These are phyloP conservation scores for Fragum sueziense DNA, from an alignment of 2,888 invertebrate genomes.

Conservation along the genomic window DNA sequence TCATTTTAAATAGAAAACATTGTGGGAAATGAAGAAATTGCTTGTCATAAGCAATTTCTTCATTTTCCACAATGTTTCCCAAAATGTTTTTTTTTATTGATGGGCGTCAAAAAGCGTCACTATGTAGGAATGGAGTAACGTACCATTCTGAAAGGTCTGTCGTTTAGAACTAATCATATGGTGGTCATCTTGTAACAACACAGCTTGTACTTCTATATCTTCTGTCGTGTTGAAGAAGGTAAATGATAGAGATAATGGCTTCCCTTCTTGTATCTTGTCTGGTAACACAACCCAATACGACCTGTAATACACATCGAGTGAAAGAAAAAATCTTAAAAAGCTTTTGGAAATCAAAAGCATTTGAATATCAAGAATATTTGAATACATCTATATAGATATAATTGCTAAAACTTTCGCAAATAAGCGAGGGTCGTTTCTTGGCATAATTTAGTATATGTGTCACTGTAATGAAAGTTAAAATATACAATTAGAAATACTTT, in stretches of 20 bases:
- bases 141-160: conserved; percentile 46
- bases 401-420: too few species aligned
- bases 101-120: too few species aligned
- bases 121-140: not conserved
- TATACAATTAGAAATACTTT: too few species aligned
- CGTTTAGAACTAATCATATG: conserved; percentile 26
- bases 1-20: not conserved
- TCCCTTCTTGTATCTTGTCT: conserved; percentile 35
- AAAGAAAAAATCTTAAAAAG: too few species aligned
- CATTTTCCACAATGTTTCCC: not conserved
- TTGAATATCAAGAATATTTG: too few species aligned
- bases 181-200: conserved; percentile 47
- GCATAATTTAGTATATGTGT: too few species aligned
- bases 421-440: too few species aligned
- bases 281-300: conserved; percentile 57
- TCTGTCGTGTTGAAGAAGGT: conserved; percentile 51
- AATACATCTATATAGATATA: too few species aligned
- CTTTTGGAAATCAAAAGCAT: too few species aligned
- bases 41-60: not conserved
- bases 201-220: conserved; percentile 45
- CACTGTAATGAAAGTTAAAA: too few species aligned
- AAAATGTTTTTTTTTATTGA: not conserved
- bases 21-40: not conserved
- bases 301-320: too few species aligned
- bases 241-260: conserved; percentile 46